Base-by-base conservation (phyloP, 2,888 invertebrate genomes). In the Aproaerema taeniolella region DNA sequence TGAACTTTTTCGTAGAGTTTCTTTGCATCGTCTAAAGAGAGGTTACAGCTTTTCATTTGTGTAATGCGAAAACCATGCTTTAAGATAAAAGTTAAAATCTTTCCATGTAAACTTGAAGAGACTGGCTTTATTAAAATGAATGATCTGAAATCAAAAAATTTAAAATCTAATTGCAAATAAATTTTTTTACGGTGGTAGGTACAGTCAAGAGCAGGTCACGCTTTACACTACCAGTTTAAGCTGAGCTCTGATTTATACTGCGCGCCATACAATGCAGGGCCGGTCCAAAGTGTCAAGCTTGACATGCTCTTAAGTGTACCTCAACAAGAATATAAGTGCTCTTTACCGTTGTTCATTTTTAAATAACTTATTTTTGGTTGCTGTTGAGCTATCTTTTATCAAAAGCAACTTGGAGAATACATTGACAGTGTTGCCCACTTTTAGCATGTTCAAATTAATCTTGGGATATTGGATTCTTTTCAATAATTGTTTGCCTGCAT, bases 101-200 rank as follows among this genome's bases (percentile, higher is more conserved):
- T 90, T 0, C 96, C 96, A 55, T 95, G 88, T 61, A 90, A 88
- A 40, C 89, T 82, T 15, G 93, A 77, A 8, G 91, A 89, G 40
- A 91, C 89, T 9, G 95, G 94, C 74, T 95, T 95, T 26, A 97
- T 88, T 41, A 97, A 67, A 7, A 92, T 92, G 67, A 95, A 92
- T 0, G 95, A 94, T 59, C 93, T 93, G 53, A 31, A 52, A 67
- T 60, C 2, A n/a, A 26, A 9, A 20, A 4, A 20, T 20, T 6
- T 20, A 6, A 20, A 20, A 20, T n/a, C n/a, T n/a, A n/a, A n/a
- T n/a, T n/a, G n/a, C n/a, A n/a, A n/a, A n/a, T n/a, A n/a, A n/a
- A n/a, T n/a, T n/a, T n/a, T n/a, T n/a, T n/a, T n/a, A n/a, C n/a
- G n/a, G n/a, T n/a, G n/a, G n/a, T n/a, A n/a, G n/a, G n/a, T n/a